Evolutionary conservation across 2,888 invertebrate genomes (phyloP), one percentile per base, ranked within the genome.

Genomic region (Anaspis maculata): DNA sequence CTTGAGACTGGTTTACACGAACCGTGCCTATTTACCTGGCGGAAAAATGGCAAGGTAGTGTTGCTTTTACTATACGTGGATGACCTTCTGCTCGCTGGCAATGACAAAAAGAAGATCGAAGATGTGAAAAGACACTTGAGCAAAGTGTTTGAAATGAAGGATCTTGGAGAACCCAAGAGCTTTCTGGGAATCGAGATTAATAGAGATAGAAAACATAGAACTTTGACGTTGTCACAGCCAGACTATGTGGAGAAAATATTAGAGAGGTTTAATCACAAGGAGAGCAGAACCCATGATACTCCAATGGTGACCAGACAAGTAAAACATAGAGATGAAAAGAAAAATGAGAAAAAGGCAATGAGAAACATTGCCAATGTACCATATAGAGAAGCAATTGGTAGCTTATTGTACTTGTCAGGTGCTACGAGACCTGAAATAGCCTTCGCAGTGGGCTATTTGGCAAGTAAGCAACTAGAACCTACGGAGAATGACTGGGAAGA

Each of bases 41-140:
- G 24, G 24, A 19, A 6, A 15, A 19, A 30, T 9, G 22, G 10
- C 12, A 10, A 12, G 5, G 32, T 24, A 13, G 13, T 49, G 4
- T 48, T 37, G 37, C 23, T 56, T 3, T 15, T 46, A 2, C 15
- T 54, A 4, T 52, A 54, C 43, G 52, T 57, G 2, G 52, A 54
- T 32, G 52, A 54, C 34, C 45, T 55, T 11, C 32, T 54, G 12
- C 25, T 52, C 13, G 38, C 44, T 13, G 41, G 46, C 34, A 44
- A 45, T 23, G 21, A 40, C 25, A 16, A 26, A 27, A 21, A 9
- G 2, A 29, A 41, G 34, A 34, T 53, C 4, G 19, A 43, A 7
- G 16, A 41, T 5, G 25, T 52, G 9, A 50, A 45, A 30, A 14
- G 12, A 3, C 27, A 23, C 21, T 36, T 55, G 32, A 44, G 34